These are phyloP conservation scores for Lophotis ruficrista DNA, from an alignment of 2,113 vertebrate species.

Conservation along the genomic window DNA sequence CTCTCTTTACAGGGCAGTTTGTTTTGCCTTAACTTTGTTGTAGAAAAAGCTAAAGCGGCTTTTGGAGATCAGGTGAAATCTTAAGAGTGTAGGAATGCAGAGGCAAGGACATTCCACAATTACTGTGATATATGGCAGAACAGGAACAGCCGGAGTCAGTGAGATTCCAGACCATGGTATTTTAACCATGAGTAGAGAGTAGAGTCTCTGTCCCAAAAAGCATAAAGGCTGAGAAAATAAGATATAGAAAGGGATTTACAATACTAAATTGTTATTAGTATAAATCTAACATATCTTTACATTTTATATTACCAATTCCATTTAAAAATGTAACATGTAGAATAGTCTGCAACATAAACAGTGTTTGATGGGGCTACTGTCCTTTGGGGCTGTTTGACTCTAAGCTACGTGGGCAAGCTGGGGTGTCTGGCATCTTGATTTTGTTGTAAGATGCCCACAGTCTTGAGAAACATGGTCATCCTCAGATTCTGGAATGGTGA, in stretches of 20 bases:
- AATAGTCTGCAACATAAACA: neutral
- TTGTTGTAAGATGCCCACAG: neutral
- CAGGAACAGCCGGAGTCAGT: neutral
- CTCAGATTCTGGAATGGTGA: neutral
- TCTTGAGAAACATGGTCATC: neutral
- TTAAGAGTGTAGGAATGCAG: neutral
- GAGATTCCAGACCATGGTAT: neutral
- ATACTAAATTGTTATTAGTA: neutral
- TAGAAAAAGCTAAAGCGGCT: neutral
- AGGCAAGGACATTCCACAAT: neutral
- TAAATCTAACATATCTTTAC: neutral
- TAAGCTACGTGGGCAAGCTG: neutral
- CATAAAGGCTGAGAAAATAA: neutral
- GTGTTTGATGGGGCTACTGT: too few species aligned
- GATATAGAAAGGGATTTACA: neutral
- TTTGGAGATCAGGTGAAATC: neutral
- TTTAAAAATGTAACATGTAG: neutral
- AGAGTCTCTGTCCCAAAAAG: neutral
- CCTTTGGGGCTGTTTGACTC: neutral
- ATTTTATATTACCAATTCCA: neutral
- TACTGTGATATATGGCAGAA: neutral
- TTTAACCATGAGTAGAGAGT: neutral
- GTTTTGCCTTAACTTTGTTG: neutral
- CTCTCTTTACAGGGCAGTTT: neutral
- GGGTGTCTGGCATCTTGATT: neutral